Evolutionary conservation across 2,113 vertebrate genomes (phyloP).

Genomic region (Scophthalmus maximus): DNA sequence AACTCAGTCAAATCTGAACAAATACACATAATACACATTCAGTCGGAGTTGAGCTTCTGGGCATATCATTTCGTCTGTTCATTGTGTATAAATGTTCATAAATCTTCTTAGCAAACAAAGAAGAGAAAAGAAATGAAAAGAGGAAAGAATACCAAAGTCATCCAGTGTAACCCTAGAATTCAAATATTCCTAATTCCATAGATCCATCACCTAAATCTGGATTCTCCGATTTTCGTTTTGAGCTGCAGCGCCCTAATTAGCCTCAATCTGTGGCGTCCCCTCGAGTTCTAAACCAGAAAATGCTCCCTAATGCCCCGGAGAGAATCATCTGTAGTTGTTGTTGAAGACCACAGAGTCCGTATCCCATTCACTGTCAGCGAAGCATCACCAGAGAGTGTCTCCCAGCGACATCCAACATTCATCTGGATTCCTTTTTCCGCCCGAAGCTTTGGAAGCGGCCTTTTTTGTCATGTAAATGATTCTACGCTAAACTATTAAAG

Average conservation of each 20-base stretch:
- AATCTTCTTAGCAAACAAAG: no score
- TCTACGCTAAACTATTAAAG: constrained; percentile 48
- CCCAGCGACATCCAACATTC: constrained; percentile 25
- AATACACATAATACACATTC: background rate
- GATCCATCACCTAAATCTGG: constrained; percentile 13
- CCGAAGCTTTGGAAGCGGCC: constrained; percentile 22
- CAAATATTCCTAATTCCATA: constrained; percentile 13
- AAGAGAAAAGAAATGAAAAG: background rate
- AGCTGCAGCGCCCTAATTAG: constrained; percentile 20
- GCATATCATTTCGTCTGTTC: constrained; percentile 4
- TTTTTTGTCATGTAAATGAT: constrained; percentile 60
- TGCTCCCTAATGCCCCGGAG: background rate
- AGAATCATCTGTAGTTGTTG: constrained; percentile 15
- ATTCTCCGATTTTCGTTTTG: constrained; percentile 7
- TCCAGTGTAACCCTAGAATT: background rate
- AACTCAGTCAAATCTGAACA: background rate
- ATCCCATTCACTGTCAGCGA: constrained; percentile 40
- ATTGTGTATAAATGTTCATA: background rate
- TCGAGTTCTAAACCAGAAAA: constrained; percentile 25
- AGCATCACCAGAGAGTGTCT: constrained; percentile 53
- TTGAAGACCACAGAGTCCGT: constrained; percentile 44
- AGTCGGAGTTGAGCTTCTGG: constrained; percentile 19
- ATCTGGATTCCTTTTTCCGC: constrained; percentile 42
- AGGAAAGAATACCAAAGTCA: no score
- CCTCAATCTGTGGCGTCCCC: constrained; percentile 3